Conservation (phyloP, 2,888 invertebrate species). For the Odontocolon sp. region DNA sequence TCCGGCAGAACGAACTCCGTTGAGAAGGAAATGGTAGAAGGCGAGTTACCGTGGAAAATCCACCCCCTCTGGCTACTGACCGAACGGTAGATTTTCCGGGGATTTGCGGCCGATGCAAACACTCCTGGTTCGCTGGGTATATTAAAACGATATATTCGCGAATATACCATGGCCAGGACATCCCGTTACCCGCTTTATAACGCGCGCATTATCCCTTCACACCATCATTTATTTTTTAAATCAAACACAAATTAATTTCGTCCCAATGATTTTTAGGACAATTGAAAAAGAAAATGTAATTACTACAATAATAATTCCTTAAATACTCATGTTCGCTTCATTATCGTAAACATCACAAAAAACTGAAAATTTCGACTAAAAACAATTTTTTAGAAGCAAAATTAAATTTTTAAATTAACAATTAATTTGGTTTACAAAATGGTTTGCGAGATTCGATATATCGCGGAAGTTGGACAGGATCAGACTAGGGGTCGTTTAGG, state of each 20-base stretch:
- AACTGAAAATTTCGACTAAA: too few species aligned
- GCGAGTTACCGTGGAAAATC: conserved; percentile 59
- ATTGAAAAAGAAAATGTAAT: too few species aligned
- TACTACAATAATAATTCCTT: too few species aligned
- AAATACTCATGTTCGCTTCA: too few species aligned
- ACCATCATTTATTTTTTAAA: too few species aligned
- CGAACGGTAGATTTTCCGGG: conserved; percentile 70
- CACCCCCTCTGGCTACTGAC: conserved; percentile 47
- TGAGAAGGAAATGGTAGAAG: conserved; percentile 40
- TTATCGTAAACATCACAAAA: too few species aligned
- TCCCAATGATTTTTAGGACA: too few species aligned
- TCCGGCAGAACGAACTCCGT: conserved; percentile 45
- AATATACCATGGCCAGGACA: conserved; percentile 45
- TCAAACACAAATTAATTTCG: too few species aligned
- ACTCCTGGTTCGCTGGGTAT: conserved; percentile 68
- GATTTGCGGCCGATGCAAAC: conserved; percentile 75
- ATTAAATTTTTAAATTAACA: neutral
- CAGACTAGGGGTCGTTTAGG: conserved; percentile 73
- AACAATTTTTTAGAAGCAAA: too few species aligned
- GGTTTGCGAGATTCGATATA: conserved; percentile 41
- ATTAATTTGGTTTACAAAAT: conserved; percentile 15
- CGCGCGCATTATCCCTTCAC: conserved; percentile 45
- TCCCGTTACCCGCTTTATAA: conserved; percentile 48
- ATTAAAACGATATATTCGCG: conserved; percentile 75
- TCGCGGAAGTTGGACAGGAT: conserved; percentile 66